Evolutionary conservation across 2,888 invertebrate genomes (phyloP).

Genomic region (Drosophila subquinaria): DNA sequence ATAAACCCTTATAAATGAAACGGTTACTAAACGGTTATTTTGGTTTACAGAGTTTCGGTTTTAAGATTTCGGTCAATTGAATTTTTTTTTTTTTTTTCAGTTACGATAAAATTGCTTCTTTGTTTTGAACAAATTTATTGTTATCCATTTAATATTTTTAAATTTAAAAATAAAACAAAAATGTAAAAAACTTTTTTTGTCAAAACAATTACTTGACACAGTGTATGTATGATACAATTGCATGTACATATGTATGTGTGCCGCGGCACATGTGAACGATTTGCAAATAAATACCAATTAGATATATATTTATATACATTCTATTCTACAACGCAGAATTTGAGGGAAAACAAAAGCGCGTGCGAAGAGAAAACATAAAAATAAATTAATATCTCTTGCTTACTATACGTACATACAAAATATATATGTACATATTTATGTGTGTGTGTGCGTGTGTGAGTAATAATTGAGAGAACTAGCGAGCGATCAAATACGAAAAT

Average conservation of each 20-base stretch:
- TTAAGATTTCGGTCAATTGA: no score
- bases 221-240: conserved; percentile 12
- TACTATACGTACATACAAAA: conserved; percentile 22
- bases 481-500: conserved; percentile 72
- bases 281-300: conserved; percentile 33
- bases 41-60: no score
- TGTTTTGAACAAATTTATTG: no score
- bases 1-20: no score
- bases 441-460: conserved; percentile 49
- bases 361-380: conserved; percentile 57
- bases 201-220: background rate
- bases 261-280: conserved; percentile 47
- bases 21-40: no score
- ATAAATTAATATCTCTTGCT: conserved; percentile 59
- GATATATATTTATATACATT: conserved; percentile 19
- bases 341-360: conserved; percentile 53
- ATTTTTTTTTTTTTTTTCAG: no score
- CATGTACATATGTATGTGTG: background rate
- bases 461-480: conserved; percentile 59
- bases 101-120: no score
- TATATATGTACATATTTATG: conserved; percentile 4
- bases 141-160: no score
- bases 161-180: no score
- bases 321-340: conserved; percentile 37
- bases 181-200: background rate